These are phyloP conservation scores for Zaprionus vittiger DNA, from an alignment of 1,140 invertebrate species.

Conservation along the genomic window DNA sequence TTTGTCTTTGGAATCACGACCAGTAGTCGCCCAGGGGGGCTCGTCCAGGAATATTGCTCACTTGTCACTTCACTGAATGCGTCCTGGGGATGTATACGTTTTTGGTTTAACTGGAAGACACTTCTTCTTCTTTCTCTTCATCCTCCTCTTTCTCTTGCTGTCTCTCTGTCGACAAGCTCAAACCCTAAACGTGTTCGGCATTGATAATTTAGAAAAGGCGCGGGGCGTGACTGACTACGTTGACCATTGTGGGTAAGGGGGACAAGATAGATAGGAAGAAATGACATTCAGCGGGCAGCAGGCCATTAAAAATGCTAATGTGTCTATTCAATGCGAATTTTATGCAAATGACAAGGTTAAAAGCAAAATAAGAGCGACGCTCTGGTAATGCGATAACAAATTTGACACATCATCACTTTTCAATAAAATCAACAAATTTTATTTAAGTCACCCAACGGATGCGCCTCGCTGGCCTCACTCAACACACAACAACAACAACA, in stretches of 20 bases:
- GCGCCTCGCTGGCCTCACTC: conserved; percentile 55
- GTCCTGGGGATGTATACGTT: conserved; percentile 9
- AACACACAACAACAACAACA: conserved; percentile 12
- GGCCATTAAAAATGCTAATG: conserved; percentile 81
- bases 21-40: neutral
- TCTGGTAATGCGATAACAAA: conserved; percentile 80
- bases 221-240: conserved; percentile 57
- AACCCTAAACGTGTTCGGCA: conserved; percentile 74
- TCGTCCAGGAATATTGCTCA: conserved; percentile 71
- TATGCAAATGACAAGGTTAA: conserved; percentile 82
- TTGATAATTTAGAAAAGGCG: conserved; percentile 69
- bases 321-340: conserved; percentile 80
- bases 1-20: conserved; percentile 66
- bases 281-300: conserved; percentile 55
- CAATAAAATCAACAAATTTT: conserved; percentile 83
- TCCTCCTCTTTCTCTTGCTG: conserved; percentile 19
- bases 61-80: conserved; percentile 75
- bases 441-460: conserved; percentile 78
- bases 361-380: conserved; percentile 75
- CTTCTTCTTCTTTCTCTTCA: conserved; percentile 2
- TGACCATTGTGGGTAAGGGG: conserved; percentile 9
- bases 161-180: conserved; percentile 41
- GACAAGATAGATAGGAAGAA: conserved; percentile 21
- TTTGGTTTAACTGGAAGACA: conserved; percentile 18
- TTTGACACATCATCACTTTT: conserved; percentile 83